Evolutionary conservation across 2,888 invertebrate species (phyloP).

Genomic region (Monoplex corrugatus): DNA sequence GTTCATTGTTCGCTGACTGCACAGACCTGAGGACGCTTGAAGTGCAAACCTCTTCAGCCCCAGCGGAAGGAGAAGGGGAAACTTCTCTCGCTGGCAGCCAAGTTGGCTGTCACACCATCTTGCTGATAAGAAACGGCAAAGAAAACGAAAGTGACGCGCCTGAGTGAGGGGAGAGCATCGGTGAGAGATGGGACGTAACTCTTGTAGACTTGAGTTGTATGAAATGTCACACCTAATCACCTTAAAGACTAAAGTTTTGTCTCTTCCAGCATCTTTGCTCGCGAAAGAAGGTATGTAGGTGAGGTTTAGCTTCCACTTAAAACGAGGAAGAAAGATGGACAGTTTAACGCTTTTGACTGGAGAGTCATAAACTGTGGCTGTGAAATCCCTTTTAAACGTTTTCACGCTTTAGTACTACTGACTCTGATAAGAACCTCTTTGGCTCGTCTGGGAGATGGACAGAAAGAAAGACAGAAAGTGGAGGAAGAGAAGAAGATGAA

Average conservation of each 20-base stretch:
- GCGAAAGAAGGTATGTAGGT: background rate
- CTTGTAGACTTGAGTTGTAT: background rate
- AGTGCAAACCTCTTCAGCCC: conserved; percentile 16
- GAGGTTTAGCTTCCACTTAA: background rate
- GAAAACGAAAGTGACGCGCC: background rate
- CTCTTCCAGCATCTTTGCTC: background rate
- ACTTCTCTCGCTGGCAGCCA: too few relatives aligned
- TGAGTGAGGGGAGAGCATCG: background rate
- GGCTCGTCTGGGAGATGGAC: too few relatives aligned
- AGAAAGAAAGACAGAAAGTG: too few relatives aligned
- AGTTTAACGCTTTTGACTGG: too few relatives aligned
- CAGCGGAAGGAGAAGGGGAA: background rate
- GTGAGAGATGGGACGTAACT: background rate
- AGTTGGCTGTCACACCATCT: too few relatives aligned
- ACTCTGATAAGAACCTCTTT: too few relatives aligned
- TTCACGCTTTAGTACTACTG: too few relatives aligned
- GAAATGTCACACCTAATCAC: background rate
- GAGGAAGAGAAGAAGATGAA: too few relatives aligned
- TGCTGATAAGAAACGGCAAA: background rate
- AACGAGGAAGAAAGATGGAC: background rate
- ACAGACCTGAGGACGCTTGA: background rate
- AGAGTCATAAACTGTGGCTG: too few relatives aligned
- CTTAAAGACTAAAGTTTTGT: background rate
- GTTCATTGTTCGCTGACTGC: background rate
- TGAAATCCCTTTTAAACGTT: too few relatives aligned